Evolutionary conservation across 2,113 vertebrate species (phyloP), one percentile per base, ranked within the genome.

Genomic region (Leucopsar rothschildi): DNA sequence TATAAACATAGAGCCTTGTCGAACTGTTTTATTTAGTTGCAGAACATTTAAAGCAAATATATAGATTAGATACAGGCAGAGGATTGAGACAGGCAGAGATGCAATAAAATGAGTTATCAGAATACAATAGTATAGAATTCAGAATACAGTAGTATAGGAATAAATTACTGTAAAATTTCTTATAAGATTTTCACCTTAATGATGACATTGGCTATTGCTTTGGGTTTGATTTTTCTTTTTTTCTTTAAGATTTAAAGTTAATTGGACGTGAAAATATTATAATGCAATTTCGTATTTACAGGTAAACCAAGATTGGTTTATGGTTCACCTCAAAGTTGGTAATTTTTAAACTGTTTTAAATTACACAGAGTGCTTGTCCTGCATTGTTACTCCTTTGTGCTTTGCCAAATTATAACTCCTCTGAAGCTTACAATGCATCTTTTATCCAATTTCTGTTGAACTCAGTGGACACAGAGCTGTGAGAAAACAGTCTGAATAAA

Each of bases 1-100:
- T 70, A 75, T 86, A 95, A 95, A 81, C 71, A 93, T 0, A 77
- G 70, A 87, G 44, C 39, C 85, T 42, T 86, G 76, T 79, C 61
- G 79, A 92, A 94, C 82, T 94, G 86, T 73, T 88, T 90, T 76
- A 61, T 61, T 87, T 39, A 88, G 71, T 17, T 93, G 52, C 66
- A 95, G 77, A 86, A 82, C 72, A 92, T 90, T 90, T 93, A 84
- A 93, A 83, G 44, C 52, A 77, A 83, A 47, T 40, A 70, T 64
- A 92, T 29, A 72, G 85, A 93, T 88, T 63, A 78, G 64, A 71
- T 63, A 92, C 11, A 70, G 56, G 55, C 63, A 83, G 77, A 86
- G 45, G 55, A 93, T 7, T 60, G 82, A 92, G 37, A 66, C 47
- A 64, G 44, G 21, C 23, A 86, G 33, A 92, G 77, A 63, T 47